Conservation (phyloP, 2,113 vertebrate species). For the Megalops atlanticus region DNA sequence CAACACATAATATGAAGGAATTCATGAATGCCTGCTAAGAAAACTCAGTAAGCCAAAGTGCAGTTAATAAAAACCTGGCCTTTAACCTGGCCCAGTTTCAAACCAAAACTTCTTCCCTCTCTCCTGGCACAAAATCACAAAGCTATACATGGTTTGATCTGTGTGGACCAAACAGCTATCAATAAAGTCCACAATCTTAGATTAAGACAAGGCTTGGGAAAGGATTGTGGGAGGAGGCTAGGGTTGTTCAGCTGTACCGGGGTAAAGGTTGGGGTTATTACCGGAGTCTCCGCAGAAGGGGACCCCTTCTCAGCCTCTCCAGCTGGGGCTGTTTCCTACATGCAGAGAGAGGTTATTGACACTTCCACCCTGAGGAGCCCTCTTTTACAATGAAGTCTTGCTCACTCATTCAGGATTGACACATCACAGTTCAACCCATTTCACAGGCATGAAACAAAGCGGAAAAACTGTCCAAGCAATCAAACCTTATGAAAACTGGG, state of each 20-base stretch:
- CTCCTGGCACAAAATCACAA: background rate
- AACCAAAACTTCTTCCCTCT: background rate
- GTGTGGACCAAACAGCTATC: background rate
- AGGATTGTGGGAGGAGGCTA: background rate
- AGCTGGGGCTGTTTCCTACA: conserved; percentile 45
- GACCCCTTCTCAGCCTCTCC: conserved; percentile 43
- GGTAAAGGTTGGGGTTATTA: conserved; percentile 40
- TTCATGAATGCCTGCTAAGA: background rate
- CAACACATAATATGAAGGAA: background rate
- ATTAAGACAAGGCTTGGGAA: no score
- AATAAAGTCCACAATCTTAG: background rate
- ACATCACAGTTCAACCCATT: background rate
- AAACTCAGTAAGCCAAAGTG: background rate
- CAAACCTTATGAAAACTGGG: no score
- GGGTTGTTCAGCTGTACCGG: background rate
- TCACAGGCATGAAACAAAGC: no score
- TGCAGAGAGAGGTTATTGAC: conserved; percentile 29
- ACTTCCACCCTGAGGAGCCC: conserved; percentile 3
- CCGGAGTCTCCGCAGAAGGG: conserved; percentile 45
- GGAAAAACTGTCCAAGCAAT: no score
- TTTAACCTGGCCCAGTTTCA: background rate
- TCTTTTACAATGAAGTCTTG: background rate
- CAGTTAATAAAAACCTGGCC: background rate
- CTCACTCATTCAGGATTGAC: background rate
- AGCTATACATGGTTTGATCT: background rate